Conservation (phyloP, 2,797 vertebrate genomes). For the Lycodopsis pacificus region DNA sequence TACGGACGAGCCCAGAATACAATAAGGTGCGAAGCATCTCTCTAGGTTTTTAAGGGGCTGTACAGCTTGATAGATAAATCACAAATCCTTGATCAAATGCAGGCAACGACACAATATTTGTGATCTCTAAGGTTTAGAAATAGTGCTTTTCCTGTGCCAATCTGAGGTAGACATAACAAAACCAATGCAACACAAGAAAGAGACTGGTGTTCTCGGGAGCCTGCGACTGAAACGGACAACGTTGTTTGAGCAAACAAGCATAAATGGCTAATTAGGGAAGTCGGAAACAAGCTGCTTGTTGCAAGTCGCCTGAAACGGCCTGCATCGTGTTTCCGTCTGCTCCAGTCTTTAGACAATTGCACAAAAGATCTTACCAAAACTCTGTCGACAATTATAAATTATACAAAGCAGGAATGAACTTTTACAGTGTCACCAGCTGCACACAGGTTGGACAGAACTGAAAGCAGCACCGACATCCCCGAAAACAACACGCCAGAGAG, state of each 20-base stretch:
- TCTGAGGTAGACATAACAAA: slow-evolving; percentile 81
- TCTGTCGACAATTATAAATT: slow-evolving; percentile 58
- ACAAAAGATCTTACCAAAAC: slow-evolving; percentile 50
- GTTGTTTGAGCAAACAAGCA: slow-evolving; percentile 33
- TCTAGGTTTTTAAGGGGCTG: slow-evolving; percentile 54
- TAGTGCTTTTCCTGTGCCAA: slow-evolving; percentile 76
- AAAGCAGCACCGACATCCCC: slow-evolving; percentile 54
- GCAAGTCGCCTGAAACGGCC: slow-evolving; percentile 23
- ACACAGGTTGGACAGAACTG: slow-evolving; percentile 41
- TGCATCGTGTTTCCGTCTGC: slow-evolving; percentile 49
- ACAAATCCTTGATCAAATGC: slow-evolving; percentile 44
- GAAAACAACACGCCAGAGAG: slow-evolving; percentile 20
- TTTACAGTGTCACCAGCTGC: slow-evolving; percentile 59
- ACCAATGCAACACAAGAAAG: slow-evolving; percentile 52
- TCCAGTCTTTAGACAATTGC: slow-evolving; percentile 63
- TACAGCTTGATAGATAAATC: slow-evolving; percentile 49
- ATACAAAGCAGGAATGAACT: slow-evolving; percentile 54
- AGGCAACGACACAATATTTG: slow-evolving; percentile 38
- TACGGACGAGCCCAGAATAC: slow-evolving; percentile 50
- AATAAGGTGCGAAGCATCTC: slow-evolving; percentile 73
- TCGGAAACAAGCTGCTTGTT: slow-evolving; percentile 47
- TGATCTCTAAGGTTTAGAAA: slow-evolving; percentile 62
- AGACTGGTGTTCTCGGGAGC: slow-evolving; percentile 35
- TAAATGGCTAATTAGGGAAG: slow-evolving; percentile 26
- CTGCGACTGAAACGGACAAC: slow-evolving; percentile 58